phyloP scores from a whole-genome alignment of 2,113 vertebrate species.

The Coracopsis vasa region DNA sequence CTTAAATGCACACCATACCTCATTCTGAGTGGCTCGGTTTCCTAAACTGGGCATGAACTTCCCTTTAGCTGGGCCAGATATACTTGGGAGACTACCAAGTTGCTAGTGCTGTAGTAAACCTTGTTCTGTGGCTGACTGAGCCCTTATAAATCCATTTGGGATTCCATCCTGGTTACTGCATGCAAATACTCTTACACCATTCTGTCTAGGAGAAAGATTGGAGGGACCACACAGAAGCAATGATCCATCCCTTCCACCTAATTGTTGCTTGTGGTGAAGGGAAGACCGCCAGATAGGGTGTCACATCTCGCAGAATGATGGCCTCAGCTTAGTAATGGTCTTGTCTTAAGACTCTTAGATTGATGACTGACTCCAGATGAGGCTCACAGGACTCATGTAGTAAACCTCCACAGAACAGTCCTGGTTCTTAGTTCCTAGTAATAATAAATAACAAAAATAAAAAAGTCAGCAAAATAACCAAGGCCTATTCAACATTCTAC shows the following conservation, averaged over 20 bases:
- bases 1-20: not conserved
- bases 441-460: not conserved
- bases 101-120: not conserved
- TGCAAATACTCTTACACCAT: not conserved
- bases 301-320: not conserved
- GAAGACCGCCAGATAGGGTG: not conserved
- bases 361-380: conserved; percentile 1
- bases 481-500: not conserved
- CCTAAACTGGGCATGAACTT: not conserved
- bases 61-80: not conserved
- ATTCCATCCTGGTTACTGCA: conserved; percentile 24
- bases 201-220: not conserved
- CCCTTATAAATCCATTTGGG: not conserved
- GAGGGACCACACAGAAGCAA: conserved; percentile 14
- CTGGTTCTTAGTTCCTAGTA: not conserved
- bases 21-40: not conserved
- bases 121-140: not conserved
- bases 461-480: not conserved
- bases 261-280: not conserved
- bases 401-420: not conserved
- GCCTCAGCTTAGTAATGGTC: not conserved
- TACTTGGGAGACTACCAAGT: not conserved
- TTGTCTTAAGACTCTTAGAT: not conserved
- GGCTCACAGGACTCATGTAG: not conserved
- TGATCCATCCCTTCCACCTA: not conserved